Evolutionary conservation across 92 coral and sea anemone genomes (phyloP), one percentile per base, ranked within the genome.

Genomic region (Metridium senile): DNA sequence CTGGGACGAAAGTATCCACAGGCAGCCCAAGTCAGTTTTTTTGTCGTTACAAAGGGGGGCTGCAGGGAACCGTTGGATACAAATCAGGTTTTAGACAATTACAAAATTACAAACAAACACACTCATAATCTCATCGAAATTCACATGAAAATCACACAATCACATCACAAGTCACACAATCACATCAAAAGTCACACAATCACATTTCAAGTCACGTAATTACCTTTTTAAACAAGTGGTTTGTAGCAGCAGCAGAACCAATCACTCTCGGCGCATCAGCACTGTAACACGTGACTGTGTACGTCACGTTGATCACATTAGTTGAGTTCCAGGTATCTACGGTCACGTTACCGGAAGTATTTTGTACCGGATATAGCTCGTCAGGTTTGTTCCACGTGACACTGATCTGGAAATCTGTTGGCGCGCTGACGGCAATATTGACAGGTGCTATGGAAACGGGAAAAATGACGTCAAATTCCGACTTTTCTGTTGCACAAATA

Each of bases 251-350:
- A 20, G 93, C 89, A 30, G 71, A 57, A n/a, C 80, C 87, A 17
- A 7, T 29, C 63, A 94, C 70, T 1, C 81, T 81, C 1, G 97
- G 88, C 0, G 97, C 97, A 72, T 87, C 88, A 23, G 91, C 94
- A 77, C 98, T 93, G 35, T 75, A 43, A 26, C 98, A 94, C 46
- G 97, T 94, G 69, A 85, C 85, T 30, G 87, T 79, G 69, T 89
- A 94, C 33, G 85, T 74, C 54, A 89, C 77, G 70, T 80, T 86
- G 43, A 59, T 26, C 49, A 86, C 85, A 46, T 77, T 78, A 43
- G 98, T 84, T 28, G 80, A 77, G 62, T 57, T 77, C 89, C 90
- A 88, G 7, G 89, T 83, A 57, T 78, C 71, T 62, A 61, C 54
- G 32, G 89, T 87, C n/a, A 74, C 83, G 75, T 93, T 93, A 43